Conservation (phyloP, 2,113 vertebrate genomes). For the Aleadryas rufinucha region DNA sequence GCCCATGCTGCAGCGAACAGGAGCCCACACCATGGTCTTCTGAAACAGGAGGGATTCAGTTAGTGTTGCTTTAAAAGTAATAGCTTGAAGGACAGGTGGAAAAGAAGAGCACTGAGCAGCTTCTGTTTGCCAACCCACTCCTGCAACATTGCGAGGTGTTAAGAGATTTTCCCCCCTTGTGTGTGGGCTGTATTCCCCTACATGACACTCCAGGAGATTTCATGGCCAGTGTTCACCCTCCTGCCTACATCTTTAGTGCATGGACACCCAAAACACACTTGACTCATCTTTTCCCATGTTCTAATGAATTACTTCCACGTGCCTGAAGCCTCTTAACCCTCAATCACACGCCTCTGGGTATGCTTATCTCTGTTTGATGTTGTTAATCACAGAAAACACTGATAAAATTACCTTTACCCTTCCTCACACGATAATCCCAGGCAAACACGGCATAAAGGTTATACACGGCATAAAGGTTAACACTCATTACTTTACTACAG, state of each 20-base stretch:
- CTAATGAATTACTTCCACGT: background rate
- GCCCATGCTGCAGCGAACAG: background rate
- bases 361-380: background rate
- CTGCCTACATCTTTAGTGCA: background rate
- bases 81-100: background rate
- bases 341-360: background rate
- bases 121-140: background rate
- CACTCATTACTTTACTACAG: background rate
- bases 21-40: background rate
- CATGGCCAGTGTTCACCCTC: background rate
- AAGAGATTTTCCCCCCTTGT: accelerated
- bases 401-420: background rate
- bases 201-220: background rate
- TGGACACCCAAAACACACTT: background rate
- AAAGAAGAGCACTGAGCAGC: background rate
- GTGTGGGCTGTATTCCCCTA: accelerated
- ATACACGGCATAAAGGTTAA: too few species aligned
- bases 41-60: background rate
- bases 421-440: background rate
- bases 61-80: background rate
- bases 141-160: background rate
- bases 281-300: background rate
- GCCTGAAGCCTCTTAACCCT: background rate
- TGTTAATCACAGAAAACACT: background rate
- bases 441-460: background rate